Conservation (phyloP, 2,797 vertebrate species). For the Holocentrus rufus region DNA sequence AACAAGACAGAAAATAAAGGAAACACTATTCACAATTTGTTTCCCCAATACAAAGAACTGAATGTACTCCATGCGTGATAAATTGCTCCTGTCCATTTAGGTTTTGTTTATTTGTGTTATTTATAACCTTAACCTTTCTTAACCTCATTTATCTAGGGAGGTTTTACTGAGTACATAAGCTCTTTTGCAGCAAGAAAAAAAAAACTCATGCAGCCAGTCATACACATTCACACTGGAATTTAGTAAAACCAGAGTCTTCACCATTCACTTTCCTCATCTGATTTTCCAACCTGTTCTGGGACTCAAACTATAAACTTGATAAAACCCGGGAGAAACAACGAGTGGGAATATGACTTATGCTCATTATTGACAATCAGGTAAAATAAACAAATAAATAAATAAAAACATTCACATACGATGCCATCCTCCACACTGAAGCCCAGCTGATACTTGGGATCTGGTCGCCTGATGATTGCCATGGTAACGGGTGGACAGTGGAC, state of each 20-base stretch:
- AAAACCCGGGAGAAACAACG: neutral
- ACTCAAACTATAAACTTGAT: neutral
- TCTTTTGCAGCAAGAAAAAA: too few species aligned
- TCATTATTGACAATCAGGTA: neutral
- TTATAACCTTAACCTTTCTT: too few species aligned
- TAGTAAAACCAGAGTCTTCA: too few species aligned
- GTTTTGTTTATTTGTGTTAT: neutral
- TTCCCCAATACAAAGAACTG: neutral
- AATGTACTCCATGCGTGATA: neutral
- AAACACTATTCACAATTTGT: neutral
- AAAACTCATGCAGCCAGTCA: too few species aligned
- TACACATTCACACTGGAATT: too few species aligned
- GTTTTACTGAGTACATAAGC: neutral
- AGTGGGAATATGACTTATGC: neutral
- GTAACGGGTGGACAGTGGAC: slow-evolving; percentile 96
- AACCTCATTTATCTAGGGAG: neutral
- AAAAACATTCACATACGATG: slow-evolving; percentile 83
- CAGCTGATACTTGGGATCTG: slow-evolving; percentile 90
- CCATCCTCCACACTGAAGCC: slow-evolving; percentile 98
- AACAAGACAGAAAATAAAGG: neutral
- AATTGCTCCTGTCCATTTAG: neutral
- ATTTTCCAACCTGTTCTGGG: too few species aligned
- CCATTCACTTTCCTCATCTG: too few species aligned
- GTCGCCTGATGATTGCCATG: slow-evolving; percentile 92
- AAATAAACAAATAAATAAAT: neutral